Evolutionary conservation across 2,888 invertebrate genomes (phyloP), one percentile per base, ranked within the genome.

Genomic region (Alentia gelatinosa): DNA sequence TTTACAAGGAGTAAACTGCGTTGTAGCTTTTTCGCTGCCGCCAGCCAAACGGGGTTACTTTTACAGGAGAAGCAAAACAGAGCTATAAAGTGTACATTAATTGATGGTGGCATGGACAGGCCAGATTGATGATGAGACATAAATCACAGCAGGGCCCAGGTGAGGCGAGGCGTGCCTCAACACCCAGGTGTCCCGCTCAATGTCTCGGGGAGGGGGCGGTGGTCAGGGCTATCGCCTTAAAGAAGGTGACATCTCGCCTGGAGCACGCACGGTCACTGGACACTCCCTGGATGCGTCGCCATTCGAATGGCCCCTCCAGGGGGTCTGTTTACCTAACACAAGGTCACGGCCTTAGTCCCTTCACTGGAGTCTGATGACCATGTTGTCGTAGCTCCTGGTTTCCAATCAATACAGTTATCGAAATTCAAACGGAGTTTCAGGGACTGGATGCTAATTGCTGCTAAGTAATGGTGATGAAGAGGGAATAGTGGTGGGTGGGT

Each of bases 111-210:
- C 86, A 86, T 47, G 86, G 86, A 86, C 47, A 50, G 47, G 86
- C 12, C 47, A 86, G 86, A 86, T 47, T 42, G 47, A 86, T 19
- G 86, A 86, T 47, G 39, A 35, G 86, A 19, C 86, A 86, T 86
- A 86, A 86, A 86, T 86, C 86, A 86, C 33, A 47, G 3, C 39
- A 19, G 84, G 40, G 79, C 19, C 15, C 33, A 5, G 79, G 35
- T 5, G 79, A 35, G 79, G 37, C n/a, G 83, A 7, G 37, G n/a
- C n/a, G 83, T 30, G 30, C n/a, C n/a, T 83, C 37, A 23, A 23
- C 83, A 83, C 19, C 86, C 86, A 86, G 86, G 86, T 86, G 86
- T n/a, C n/a, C n/a, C n/a, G n/a, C n/a, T n/a, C n/a, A n/a, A n/a
- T 86, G 79, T 79, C 39, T 79, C 37, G n/a, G 23, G 37, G 19